These are phyloP conservation scores for Atherinosoma microstoma DNA, from an alignment of 2,797 vertebrate genomes.

Conservation along the genomic window DNA sequence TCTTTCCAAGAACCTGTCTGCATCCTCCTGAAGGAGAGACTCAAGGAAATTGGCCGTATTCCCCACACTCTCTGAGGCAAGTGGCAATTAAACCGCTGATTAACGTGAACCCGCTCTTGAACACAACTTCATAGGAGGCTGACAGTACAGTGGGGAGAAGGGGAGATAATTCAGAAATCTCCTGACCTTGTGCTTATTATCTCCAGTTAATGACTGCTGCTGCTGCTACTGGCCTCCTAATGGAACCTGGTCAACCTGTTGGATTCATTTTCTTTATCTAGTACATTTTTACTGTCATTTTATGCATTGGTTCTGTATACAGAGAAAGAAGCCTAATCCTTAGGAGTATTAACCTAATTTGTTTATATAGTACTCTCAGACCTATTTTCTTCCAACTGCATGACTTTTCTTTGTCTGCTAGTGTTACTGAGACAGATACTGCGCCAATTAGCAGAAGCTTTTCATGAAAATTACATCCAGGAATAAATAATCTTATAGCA, in stretches of 20 bases:
- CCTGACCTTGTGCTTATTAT: slow-evolving; percentile 83
- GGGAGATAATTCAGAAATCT: slow-evolving; percentile 79
- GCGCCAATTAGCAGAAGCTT: not conserved
- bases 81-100: slow-evolving; percentile 85
- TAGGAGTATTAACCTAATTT: slow-evolving; percentile 63
- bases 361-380: slow-evolving; percentile 56
- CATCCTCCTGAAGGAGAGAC: slow-evolving; percentile 75
- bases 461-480: not conserved
- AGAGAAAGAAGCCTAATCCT: slow-evolving; percentile 42
- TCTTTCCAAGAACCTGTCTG: slow-evolving; percentile 73
- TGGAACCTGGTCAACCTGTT: slow-evolving; percentile 71
- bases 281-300: slow-evolving; percentile 23
- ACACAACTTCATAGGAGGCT: slow-evolving; percentile 78
- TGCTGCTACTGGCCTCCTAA: slow-evolving; percentile 63
- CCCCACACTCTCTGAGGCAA: slow-evolving; percentile 79
- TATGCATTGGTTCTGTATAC: slow-evolving; percentile 21
- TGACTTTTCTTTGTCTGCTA: slow-evolving; percentile 49
- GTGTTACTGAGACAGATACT: not conserved
- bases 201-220: slow-evolving; percentile 76
- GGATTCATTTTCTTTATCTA: slow-evolving; percentile 49
- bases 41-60: slow-evolving; percentile 79
- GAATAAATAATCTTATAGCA: not conserved
- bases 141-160: slow-evolving; percentile 76
- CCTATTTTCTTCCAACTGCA: slow-evolving; percentile 16
- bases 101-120: slow-evolving; percentile 78